Base-by-base conservation (phyloP, 2,113 vertebrate genomes). In the Sinosuthora webbiana region DNA sequence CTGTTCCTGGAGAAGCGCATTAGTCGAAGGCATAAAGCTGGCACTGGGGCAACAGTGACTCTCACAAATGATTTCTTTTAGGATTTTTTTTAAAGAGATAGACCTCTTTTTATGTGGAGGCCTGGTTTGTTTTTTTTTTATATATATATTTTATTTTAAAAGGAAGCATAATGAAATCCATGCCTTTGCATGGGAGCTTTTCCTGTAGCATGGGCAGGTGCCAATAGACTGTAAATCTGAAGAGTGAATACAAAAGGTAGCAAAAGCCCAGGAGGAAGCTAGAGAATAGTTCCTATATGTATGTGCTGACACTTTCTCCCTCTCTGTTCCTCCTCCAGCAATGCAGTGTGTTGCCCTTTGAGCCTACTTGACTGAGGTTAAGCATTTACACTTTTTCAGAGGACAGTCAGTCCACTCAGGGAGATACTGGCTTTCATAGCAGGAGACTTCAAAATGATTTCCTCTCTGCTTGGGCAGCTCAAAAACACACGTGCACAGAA, bases 1-100 rank as follows among this genome's bases (percentile, higher is more conserved):
- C 96, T 78, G 94, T 81, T 96, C 93, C 97, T 98, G 93, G 94
- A 97, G 95, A 95, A 97, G 93, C 97, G 9, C 97, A 95, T 97
- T 96, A 96, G 95, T 81, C 3, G 92, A 96, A 96, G 95, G 92
- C 93, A 82, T 71, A 80, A 89, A 83, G 74, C 97, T 97, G 97
- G 97, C 95, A 97, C 92, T 89, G 94, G 94, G 88, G 91, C 79
- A 83, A 88, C 45, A 52, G 77, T 39, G 90, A 90, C 86, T 93
- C 76, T 55, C 93, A 90, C 96, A 83, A 87, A 93, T 49, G 94
- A 95, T 94, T 96, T 94, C 91, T 89, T 94, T 90, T 5, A 74
- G 59, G 68, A 86, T 96, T 91, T 95, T 94, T 87, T 87, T 96
- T 96, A 95, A 97, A 97, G 94, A 91, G 87, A 93, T 91, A 97